These are phyloP conservation scores for Drosophila formosana DNA, from an alignment of 2,888 invertebrate genomes.

Conservation along the genomic window DNA sequence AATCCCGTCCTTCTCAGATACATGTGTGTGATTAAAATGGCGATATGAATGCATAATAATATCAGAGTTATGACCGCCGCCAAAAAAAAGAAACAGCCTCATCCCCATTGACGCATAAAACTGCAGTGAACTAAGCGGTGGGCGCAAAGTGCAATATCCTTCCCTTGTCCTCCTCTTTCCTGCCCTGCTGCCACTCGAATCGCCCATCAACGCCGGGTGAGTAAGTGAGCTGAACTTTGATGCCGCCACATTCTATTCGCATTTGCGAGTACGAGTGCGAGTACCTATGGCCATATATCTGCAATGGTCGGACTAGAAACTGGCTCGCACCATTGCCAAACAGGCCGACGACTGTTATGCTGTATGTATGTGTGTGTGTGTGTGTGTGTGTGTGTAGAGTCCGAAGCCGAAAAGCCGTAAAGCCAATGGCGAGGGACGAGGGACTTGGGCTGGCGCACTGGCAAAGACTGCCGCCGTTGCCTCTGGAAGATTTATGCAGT, in stretches of 20 bases:
- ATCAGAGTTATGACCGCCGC: constrained; percentile 65
- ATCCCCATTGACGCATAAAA: constrained; percentile 49
- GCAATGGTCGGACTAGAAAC: constrained; percentile 60
- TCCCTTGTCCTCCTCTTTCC: not conserved
- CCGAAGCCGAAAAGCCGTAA: constrained; percentile 80
- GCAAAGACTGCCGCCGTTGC: constrained; percentile 80
- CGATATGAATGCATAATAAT: constrained; percentile 81
- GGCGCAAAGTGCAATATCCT: constrained; percentile 50
- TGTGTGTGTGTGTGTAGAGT: constrained; percentile 28
- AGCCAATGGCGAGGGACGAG: constrained; percentile 52
- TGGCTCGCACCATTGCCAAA: constrained; percentile 2
- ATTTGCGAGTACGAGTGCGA: constrained; percentile 72
- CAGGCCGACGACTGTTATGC: constrained; percentile 8
- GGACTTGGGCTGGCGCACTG: constrained; percentile 45
- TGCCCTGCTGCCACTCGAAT: not conserved
- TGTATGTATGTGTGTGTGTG: not conserved
- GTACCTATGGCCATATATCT: constrained; percentile 80
- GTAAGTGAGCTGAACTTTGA: constrained; percentile 81
- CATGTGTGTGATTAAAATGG: constrained; percentile 75
- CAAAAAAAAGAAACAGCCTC: constrained; percentile 11
- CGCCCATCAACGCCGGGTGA: constrained; percentile 76
- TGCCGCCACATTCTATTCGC: constrained; percentile 82
- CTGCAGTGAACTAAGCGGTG: constrained; percentile 69
- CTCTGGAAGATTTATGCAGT: constrained; percentile 83
- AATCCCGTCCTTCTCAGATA: constrained; percentile 56